phyloP scores from a whole-genome alignment of 2,113 vertebrate genomes.

The Bungarus multicinctus region DNA sequence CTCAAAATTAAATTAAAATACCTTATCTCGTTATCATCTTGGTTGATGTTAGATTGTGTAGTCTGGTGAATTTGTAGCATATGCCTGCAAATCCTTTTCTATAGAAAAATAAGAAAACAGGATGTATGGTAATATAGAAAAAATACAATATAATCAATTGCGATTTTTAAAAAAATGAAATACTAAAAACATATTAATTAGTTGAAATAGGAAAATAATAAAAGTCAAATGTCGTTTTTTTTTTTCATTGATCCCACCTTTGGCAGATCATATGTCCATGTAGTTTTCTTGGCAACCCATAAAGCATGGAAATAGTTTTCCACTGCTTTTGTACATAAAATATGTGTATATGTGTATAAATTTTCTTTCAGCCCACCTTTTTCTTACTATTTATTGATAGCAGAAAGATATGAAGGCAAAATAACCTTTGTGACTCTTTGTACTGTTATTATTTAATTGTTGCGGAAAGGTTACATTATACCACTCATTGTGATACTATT shows the following conservation, averaged over 20 bases:
- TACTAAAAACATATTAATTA: not conserved
- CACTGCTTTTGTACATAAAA: not conserved
- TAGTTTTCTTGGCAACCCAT: not conserved
- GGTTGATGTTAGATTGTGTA: constrained; percentile 62
- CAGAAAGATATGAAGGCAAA: not conserved
- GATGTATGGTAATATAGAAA: not conserved
- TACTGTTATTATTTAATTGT: not conserved
- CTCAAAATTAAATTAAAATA: constrained; percentile 41
- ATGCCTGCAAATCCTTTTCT: constrained; percentile 73
- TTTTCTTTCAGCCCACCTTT: not conserved
- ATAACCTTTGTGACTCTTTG: not conserved
- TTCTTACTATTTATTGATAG: not conserved
- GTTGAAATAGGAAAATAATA: not conserved
- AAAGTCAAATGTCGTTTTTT: not conserved
- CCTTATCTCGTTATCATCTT: constrained; percentile 80
- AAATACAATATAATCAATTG: not conserved
- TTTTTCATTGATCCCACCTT: not conserved
- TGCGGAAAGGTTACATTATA: not conserved
- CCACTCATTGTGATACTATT: not conserved
- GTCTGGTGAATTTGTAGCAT: constrained; percentile 65
- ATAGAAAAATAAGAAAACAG: constrained; percentile 50
- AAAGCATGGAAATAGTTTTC: not conserved
- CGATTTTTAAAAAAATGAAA: not conserved
- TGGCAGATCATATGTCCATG: not conserved
- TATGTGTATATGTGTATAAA: not conserved